Percentiles rank a stretch among this genome's conserved stretches.
Evolutionary conservation across 2,888 invertebrate genomes (phyloP).

Genomic region (Lapara coniferarum): DNA sequence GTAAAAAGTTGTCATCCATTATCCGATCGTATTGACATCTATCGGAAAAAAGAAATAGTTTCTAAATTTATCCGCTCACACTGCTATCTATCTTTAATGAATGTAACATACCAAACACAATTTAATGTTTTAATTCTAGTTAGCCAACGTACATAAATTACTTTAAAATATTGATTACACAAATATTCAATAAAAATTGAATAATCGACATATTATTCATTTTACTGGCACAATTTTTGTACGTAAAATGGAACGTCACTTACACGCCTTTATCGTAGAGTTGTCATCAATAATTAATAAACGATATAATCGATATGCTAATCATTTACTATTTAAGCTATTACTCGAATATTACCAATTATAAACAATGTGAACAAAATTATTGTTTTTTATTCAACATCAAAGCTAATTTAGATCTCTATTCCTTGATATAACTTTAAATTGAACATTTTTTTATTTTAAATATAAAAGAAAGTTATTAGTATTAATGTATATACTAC

Average conservation of each 20-base stretch:
- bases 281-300: neutral
- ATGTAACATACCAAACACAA: neutral
- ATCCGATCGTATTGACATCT: conserved; percentile 30
- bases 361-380: too few species aligned
- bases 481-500: neutral
- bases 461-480: too few species aligned
- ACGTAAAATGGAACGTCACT: conserved; percentile 25
- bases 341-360: too few species aligned
- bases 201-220: too few species aligned
- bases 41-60: conserved; percentile 20
- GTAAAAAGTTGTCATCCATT: conserved; percentile 4
- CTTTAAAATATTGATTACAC: too few species aligned
- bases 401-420: too few species aligned
- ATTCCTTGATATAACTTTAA: too few species aligned
- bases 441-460: too few species aligned
- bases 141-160: neutral
- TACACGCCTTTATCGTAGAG: neutral
- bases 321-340: neutral
- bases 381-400: too few species aligned
- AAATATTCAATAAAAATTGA: too few species aligned
- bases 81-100: neutral
- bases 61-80: neutral
- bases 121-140: neutral
- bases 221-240: neutral
- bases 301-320: neutral